Base-by-base conservation (phyloP, 2,888 invertebrate species). In the Drosophila tripunctata region DNA sequence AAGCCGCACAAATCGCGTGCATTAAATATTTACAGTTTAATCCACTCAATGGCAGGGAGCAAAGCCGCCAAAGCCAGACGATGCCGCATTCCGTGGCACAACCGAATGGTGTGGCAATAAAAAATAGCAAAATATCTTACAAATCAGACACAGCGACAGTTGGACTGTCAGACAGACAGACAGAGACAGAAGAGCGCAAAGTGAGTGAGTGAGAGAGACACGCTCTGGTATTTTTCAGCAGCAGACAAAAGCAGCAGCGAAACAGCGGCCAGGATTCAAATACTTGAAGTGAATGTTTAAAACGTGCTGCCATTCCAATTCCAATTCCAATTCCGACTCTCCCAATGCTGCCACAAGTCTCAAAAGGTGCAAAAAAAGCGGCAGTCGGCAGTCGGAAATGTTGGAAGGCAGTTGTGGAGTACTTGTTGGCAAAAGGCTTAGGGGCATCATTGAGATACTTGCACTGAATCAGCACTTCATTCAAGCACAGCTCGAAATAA, bases 11-110 rank as follows among this genome's bases (percentile, higher is more conserved):
- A 85, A 81, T 81, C 81, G 76, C 76, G 65, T 67, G 79, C 74
- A 83, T 83, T 83, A 83, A 83, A 83, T 83, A 83, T 83, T 83
- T 79, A 83, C 74, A 86, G 74, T 83, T 83, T 83, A 83, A 83
- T 83, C 83, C 86, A 83, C 88, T 87, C 86, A 83, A 87, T 86
- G 87, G 79, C 79, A 72, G 63, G 50, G 57, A 74, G 81, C 62
- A 52, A 62, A 66, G 82, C 71, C 75, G 62, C 47, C 41, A 52
- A 68, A 50, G 65, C 38, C 76, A 72, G 71, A 72, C 72, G 45
- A 50, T 52, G 56, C 48, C 58, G 40, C 57, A 63, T 50, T 24
- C 41, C 27, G 35, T 27, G 22, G 41, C 40, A 15, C 43, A 40
- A 41, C 50, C 63, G 56, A 84, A 73, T 87, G 66, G 67, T 73